Percentiles rank a stretch among this genome's conserved stretches.
Evolutionary conservation across 2,888 invertebrate species (phyloP).

Genomic region (Isotomurus palustris): DNA sequence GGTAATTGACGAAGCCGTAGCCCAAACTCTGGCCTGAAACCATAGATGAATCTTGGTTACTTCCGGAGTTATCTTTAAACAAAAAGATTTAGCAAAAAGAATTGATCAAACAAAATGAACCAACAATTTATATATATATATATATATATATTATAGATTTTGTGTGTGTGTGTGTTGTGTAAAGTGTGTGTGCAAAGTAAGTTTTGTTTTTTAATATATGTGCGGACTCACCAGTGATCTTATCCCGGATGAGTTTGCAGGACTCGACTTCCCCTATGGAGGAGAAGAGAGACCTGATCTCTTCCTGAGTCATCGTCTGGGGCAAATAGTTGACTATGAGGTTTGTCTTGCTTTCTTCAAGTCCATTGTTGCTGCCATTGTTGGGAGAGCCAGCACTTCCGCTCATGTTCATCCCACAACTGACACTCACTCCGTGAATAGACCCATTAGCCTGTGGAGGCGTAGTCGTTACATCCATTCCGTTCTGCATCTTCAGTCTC

Average conservation of each 20-base stretch:
- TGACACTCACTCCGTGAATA: conserved; percentile 50
- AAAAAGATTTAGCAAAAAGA: conserved; percentile 7
- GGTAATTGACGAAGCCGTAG: conserved; percentile 99
- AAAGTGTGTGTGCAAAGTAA: neutral
- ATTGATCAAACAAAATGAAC: conserved; percentile 1
- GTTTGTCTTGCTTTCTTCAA: conserved; percentile 95
- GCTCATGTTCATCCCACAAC: conserved; percentile 48
- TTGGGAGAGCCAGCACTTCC: conserved; percentile 51
- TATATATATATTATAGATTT: neutral
- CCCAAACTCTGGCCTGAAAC: conserved; percentile 90
- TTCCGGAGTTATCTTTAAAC: conserved; percentile 19
- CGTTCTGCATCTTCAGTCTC: conserved; percentile 70
- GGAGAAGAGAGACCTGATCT: conserved; percentile 94
- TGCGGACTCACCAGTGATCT: conserved; percentile 71
- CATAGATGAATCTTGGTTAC: conserved; percentile 41
- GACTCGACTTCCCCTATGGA: conserved; percentile 99
- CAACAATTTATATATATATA: neutral
- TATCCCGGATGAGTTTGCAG: conserved; percentile 98
- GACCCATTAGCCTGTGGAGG: conserved; percentile 77
- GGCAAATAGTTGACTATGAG: conserved; percentile 99
- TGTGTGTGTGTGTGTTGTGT: neutral
- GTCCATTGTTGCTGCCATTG: conserved; percentile 55
- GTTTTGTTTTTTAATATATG: neutral
- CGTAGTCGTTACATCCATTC: conserved; percentile 60
- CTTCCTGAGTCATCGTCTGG: conserved; percentile 99